Percentiles rank a stretch among this genome's conserved stretches.
Conservation (phyloP, 2,888 invertebrate genomes). For the Cosmia pyralina region DNA sequence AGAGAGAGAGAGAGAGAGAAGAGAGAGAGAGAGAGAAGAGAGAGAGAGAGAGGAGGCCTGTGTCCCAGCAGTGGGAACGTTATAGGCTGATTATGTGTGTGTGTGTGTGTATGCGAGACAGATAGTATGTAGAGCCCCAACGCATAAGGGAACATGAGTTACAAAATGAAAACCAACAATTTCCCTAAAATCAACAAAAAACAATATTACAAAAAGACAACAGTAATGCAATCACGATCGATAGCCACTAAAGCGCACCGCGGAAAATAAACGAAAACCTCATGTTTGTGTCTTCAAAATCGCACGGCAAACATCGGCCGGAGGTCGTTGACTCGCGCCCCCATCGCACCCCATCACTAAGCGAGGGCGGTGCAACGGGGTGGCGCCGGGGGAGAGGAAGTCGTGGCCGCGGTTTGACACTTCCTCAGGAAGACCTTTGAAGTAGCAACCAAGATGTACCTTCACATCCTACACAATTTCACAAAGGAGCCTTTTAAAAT, state of each 20-base stretch:
- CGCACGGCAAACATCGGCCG: conserved; percentile 84
- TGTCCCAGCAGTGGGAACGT: no score
- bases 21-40: no score
- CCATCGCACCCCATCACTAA: conserved; percentile 74
- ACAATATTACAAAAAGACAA: conserved; percentile 62
- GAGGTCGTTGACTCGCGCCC: conserved; percentile 82
- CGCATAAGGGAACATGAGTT: conserved; percentile 6
- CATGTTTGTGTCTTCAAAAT: conserved; percentile 87
- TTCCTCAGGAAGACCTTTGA: conserved; percentile 90
- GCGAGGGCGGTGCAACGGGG: conserved; percentile 70
- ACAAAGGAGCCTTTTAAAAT: conserved; percentile 50
- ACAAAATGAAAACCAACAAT: conserved; percentile 9
- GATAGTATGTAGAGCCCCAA: background rate
- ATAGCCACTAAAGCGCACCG: conserved; percentile 77
- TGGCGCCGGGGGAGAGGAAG: conserved; percentile 77
- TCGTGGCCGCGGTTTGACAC: conserved; percentile 88
- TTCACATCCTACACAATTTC: conserved; percentile 58
- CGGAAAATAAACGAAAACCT: conserved; percentile 81
- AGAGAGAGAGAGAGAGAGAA: no score
- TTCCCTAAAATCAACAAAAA: conserved; percentile 23
- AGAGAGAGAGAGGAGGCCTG: no score
- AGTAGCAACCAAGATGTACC: conserved; percentile 78
- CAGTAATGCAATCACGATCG: conserved; percentile 74
- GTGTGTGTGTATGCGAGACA: background rate
- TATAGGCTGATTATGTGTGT: no score